Evolutionary conservation across 2,113 vertebrate genomes (phyloP).

Genomic region (Chlamydotis undulata): DNA sequence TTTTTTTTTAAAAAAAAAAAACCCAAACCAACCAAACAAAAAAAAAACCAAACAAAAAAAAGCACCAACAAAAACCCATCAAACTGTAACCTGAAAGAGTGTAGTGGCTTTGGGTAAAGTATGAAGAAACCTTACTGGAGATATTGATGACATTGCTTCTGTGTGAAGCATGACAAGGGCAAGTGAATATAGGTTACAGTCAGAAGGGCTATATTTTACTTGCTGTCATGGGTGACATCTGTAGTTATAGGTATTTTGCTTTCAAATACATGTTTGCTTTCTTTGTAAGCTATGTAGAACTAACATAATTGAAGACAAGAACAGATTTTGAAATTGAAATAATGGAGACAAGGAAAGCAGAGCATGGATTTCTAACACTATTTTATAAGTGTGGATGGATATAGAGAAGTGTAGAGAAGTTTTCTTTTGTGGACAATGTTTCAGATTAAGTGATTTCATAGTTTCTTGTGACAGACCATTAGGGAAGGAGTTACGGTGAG

Average conservation of each 20-base stretch:
- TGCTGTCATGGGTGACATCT: neutral
- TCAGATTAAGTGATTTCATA: neutral
- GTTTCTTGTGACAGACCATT: neutral
- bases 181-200: neutral
- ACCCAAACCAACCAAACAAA: too few species aligned
- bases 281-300: neutral
- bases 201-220: neutral
- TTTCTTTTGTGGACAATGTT: neutral
- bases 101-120: neutral
- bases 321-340: neutral
- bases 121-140: neutral
- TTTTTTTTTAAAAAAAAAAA: too few species aligned
- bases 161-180: neutral
- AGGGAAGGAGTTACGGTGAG: neutral
- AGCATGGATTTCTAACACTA: accelerated
- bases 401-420: too few species aligned
- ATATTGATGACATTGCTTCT: neutral
- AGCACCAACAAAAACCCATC: neutral
- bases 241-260: neutral
- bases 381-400: neutral
- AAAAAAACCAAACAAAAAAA: neutral
- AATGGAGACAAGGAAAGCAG: neutral
- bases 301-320: neutral
- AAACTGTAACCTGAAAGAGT: neutral
- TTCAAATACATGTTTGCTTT: neutral